Conservation (phyloP, 2,797 vertebrate genomes). For the Valencia hispanica region DNA sequence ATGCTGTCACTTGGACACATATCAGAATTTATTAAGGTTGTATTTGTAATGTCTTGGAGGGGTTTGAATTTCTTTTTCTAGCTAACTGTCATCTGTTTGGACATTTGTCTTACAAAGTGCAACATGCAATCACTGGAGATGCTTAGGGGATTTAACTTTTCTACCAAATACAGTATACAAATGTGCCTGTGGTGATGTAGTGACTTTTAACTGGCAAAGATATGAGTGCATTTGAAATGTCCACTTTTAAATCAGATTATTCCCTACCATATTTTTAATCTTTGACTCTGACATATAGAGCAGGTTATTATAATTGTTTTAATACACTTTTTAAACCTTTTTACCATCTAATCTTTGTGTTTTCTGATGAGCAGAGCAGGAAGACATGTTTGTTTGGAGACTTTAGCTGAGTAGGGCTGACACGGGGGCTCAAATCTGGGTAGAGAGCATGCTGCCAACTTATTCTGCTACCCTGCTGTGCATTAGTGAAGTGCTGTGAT, state of each 20-base stretch:
- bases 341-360: constrained; percentile 1
- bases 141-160: neutral
- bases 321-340: neutral
- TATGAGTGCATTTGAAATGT: neutral
- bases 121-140: neutral
- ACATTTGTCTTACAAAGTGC: too few species aligned
- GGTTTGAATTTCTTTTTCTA: neutral
- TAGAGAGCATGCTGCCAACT: constrained; percentile 40
- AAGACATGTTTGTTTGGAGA: constrained; percentile 14
- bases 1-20: neutral
- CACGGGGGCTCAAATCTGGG: constrained; percentile 25
- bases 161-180: neutral
- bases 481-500: constrained; percentile 55
- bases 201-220: neutral
- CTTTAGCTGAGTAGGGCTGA: constrained; percentile 23
- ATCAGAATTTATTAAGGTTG: neutral
- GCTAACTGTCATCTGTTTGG: neutral
- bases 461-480: constrained; percentile 42
- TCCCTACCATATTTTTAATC: neutral
- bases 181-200: neutral
- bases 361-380: constrained; percentile 27
- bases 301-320: neutral
- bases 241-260: neutral
- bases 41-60: neutral
- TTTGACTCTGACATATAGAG: neutral